These are phyloP conservation scores for Drosophila lini DNA, from an alignment of 1,140 invertebrate genomes.

Conservation along the genomic window DNA sequence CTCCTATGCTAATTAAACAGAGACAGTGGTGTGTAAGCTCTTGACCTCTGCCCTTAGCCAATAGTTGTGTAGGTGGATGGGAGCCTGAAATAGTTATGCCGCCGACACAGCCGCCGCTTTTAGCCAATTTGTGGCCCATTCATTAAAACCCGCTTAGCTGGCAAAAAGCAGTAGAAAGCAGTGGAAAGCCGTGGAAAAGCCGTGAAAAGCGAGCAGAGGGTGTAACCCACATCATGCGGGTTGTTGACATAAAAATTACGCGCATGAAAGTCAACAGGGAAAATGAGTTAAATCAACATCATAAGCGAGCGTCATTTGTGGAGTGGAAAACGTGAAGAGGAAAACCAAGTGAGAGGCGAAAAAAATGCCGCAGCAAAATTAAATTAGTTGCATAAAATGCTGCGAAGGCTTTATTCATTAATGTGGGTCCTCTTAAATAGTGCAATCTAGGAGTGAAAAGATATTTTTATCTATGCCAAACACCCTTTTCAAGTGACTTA, in stretches of 20 bases:
- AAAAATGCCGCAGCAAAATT: constrained; percentile 32
- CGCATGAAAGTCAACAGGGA: constrained; percentile 79
- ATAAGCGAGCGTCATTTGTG: constrained; percentile 49
- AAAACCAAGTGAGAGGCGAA: not conserved
- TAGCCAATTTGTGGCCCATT: constrained; percentile 70
- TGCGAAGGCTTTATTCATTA: constrained; percentile 26
- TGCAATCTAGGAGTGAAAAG: constrained; percentile 6
- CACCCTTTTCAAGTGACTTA: constrained; percentile 3
- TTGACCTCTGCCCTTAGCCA: constrained; percentile 28
- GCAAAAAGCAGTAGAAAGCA: constrained; percentile 34
- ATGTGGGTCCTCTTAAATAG: constrained; percentile 12
- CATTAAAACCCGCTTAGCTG: constrained; percentile 80
- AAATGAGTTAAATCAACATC: constrained; percentile 79
- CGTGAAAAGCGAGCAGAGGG: constrained; percentile 9
- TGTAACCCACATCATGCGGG: constrained; percentile 46
- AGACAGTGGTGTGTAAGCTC: not conserved
- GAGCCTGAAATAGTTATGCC: constrained; percentile 24
- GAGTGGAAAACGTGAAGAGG: constrained; percentile 8
- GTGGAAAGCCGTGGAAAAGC: constrained; percentile 8
- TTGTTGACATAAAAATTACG: constrained; percentile 79
- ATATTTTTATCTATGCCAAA: constrained; percentile 8
- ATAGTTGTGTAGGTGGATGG: constrained; percentile 10
- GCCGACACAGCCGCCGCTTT: constrained; percentile 14
- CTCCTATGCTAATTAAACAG: constrained; percentile 16
- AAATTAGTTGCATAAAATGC: constrained; percentile 60